phyloP scores from a whole-genome alignment of 1,140 invertebrate species.

The Helicoverpa zea region DNA sequence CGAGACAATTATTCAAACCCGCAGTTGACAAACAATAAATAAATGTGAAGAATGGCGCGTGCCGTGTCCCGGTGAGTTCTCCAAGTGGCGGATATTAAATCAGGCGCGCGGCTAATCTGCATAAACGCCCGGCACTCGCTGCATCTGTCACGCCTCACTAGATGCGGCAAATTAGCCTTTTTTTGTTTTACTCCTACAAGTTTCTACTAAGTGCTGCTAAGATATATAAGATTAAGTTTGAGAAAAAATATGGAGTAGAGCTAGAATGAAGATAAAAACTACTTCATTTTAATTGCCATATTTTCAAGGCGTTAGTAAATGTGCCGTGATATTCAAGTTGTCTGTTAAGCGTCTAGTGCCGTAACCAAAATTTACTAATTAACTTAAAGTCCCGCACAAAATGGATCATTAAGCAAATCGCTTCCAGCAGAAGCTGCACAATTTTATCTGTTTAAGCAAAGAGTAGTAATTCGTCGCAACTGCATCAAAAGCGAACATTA shows the following conservation, averaged over 20 bases:
- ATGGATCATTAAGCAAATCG: neutral
- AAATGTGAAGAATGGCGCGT: conserved; percentile 21
- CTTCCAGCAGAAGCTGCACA: neutral
- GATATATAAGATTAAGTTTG: neutral
- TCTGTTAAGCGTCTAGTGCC: too few species aligned
- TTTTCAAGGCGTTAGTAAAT: too few species aligned
- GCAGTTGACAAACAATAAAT: conserved; percentile 20
- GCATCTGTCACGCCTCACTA: conserved; percentile 6
- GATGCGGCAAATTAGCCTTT: conserved; percentile 31
- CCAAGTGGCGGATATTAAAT: conserved; percentile 53
- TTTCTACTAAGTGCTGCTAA: neutral
- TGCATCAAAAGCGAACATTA: conserved; percentile 75
- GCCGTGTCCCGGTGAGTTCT: conserved; percentile 28
- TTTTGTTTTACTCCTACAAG: neutral
- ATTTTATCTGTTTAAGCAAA: conserved; percentile 42
- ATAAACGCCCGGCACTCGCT: conserved; percentile 58
- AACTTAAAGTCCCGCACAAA: too few species aligned
- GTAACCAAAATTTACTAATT: too few species aligned
- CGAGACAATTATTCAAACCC: neutral
- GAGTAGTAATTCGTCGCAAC: conserved; percentile 57
- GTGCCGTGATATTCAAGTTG: too few species aligned
- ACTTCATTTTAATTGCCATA: neutral
- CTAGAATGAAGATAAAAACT: neutral
- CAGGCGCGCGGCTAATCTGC: conserved; percentile 60
- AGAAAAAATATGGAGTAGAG: neutral